These are phyloP conservation scores for Aurelia aurita complex sp. Pacific DNA, from an alignment of 30 jellyfish, hydroid and myxozoan species.

Conservation along the genomic window DNA sequence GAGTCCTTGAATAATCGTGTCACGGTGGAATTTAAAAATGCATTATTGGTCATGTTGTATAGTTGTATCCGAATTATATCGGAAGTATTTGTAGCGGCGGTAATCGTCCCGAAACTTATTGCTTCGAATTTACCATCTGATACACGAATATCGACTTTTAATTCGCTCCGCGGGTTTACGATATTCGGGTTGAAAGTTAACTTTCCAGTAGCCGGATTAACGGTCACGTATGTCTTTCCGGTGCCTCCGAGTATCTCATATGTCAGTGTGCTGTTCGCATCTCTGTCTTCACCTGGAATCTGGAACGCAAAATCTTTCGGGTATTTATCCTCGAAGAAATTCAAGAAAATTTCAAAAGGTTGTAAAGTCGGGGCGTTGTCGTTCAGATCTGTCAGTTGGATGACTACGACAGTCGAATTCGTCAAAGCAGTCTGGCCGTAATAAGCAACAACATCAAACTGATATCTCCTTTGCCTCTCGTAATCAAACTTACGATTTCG, in stretches of 20 bases:
- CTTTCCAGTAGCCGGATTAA: constrained; percentile 77
- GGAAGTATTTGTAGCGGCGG: constrained; percentile 63
- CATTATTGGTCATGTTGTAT: constrained; percentile 64
- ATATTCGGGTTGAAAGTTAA: constrained; percentile 74
- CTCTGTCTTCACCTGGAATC: constrained; percentile 93
- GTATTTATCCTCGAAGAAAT: constrained; percentile 67
- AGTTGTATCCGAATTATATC: constrained; percentile 82
- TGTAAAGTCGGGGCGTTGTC: constrained; percentile 90
- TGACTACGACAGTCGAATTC: constrained; percentile 65
- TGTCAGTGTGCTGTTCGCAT: constrained; percentile 60
- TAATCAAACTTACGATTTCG: constrained; percentile 68
- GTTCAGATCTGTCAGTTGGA: constrained; percentile 75
- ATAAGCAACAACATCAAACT: constrained; percentile 78
- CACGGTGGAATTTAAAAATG: constrained; percentile 64
- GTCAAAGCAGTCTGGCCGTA: constrained; percentile 65
- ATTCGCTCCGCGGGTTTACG: constrained; percentile 79
- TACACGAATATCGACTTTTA: constrained; percentile 71
- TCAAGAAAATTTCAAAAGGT: constrained; percentile 84
- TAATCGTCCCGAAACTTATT: constrained; percentile 71
- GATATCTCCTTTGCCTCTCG: constrained; percentile 71
- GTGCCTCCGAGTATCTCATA: constrained; percentile 76
- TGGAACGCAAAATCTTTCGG: constrained; percentile 72
- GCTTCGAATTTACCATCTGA: constrained; percentile 71
- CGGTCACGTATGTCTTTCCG: constrained; percentile 70
- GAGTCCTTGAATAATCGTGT: constrained; percentile 71